These are phyloP conservation scores for Erynnis tages DNA, from an alignment of 2,888 invertebrate genomes.

Conservation along the genomic window DNA sequence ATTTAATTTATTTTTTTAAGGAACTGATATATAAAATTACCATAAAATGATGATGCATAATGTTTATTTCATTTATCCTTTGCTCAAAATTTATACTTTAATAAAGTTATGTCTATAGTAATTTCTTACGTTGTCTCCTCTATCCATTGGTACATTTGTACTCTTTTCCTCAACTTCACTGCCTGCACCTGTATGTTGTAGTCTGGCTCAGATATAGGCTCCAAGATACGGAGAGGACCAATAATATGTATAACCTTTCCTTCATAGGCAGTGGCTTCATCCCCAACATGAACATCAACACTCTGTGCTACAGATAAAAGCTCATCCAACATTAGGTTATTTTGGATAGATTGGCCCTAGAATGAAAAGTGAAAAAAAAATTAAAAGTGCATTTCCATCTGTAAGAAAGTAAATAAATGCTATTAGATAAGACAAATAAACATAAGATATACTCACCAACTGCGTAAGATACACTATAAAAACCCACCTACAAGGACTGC, in stretches of 20 bases:
- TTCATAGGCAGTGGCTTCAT: constrained; percentile 85
- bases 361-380: background rate
- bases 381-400: too few relatives aligned
- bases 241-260: constrained; percentile 89
- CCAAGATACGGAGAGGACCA: constrained; percentile 87
- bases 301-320: constrained; percentile 79
- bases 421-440: too few relatives aligned
- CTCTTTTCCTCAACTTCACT: constrained; percentile 90
- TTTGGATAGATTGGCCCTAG: constrained; percentile 90
- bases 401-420: too few relatives aligned
- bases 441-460: too few relatives aligned
- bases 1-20: too few relatives aligned
- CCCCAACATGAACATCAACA: constrained; percentile 86
- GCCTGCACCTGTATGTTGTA: constrained; percentile 93
- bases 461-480: too few relatives aligned
- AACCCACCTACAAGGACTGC: too few relatives aligned
- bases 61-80: too few relatives aligned
- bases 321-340: constrained; percentile 90
- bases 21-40: too few relatives aligned
- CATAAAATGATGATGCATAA: too few relatives aligned
- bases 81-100: too few relatives aligned
- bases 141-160: constrained; percentile 97
- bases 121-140: constrained; percentile 85
- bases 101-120: background rate
- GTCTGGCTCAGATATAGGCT: constrained; percentile 92